Evolutionary conservation across 2,113 vertebrate species (phyloP), one percentile per base, ranked within the genome.

Genomic region (Platysteira castanea): DNA sequence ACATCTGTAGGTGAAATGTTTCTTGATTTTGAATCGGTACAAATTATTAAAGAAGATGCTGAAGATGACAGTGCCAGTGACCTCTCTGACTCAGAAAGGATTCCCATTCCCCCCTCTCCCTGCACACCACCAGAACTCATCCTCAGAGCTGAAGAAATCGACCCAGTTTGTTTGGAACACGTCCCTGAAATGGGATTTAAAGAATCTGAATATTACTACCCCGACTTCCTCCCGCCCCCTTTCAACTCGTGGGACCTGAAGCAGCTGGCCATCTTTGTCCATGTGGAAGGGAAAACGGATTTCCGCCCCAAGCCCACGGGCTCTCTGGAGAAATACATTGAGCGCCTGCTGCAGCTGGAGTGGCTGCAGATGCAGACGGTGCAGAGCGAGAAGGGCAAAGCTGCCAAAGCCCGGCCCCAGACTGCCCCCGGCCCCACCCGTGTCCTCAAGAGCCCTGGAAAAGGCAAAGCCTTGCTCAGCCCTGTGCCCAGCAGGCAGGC

Each of bases 321-420:
- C 24, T 49, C 47, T 49, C 47, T 49, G 23, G 23, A 49, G 47
- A 26, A 49, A 49, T 24, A 26, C 23, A 49, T 49, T 23, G 23
- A 26, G 47, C 14, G 7, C 47, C 47, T 14, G 23, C 13, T 49
- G 47, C 47, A 49, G 13, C 23, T 49, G 15, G 99, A 99, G 84
- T 99, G 99, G 99, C 93, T 97, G 69, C 99, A 99, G 65, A 91
- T 98, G 78, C 98, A 98, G 97, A 99, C 98, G 0, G 59, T 98
- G 7, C 98, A 98, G 88, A 95, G 97, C 1, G 99, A 99, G 87
- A 98, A 79, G 21, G 97, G 93, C 33, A 98, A 87, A 57, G 92
- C 65, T 5, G n/a, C 74, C 95, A 98, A 97, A 67, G 96, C 81
- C 13, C 94, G 97, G 63, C 95, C 97, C 3, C 90, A 97, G 15